Percentiles rank a stretch among this genome's conserved stretches.
phyloP scores from a whole-genome alignment of 2,888 invertebrate species.

The Tubulanus polymorphus region DNA sequence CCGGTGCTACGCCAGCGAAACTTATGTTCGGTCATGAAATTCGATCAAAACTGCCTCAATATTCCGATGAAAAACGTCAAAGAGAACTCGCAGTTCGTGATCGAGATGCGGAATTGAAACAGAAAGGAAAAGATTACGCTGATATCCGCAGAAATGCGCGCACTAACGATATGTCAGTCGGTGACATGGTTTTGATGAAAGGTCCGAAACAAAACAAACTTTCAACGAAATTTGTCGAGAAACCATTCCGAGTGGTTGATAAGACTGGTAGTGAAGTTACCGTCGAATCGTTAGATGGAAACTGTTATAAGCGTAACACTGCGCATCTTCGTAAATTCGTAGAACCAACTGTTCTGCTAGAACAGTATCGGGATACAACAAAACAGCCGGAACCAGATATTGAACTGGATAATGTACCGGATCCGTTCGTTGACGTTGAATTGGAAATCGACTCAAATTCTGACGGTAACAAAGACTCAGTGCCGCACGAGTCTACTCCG shows the following conservation, averaged over 20 bases:
- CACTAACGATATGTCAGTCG: slow-evolving; percentile 8
- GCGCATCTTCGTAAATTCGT: not conserved
- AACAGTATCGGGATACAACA: not conserved
- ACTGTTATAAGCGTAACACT: not conserved
- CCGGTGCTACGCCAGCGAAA: slow-evolving; percentile 14
- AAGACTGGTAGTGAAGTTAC: not conserved
- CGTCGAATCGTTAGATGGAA: not conserved
- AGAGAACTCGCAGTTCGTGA: not conserved
- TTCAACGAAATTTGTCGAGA: slow-evolving; percentile 7
- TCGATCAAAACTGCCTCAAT: slow-evolving; percentile 3
- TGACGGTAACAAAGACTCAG: too few species aligned
- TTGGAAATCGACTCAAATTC: too few species aligned
- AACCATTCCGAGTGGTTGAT: slow-evolving; percentile 1
- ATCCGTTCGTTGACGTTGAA: too few species aligned
- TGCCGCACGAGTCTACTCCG: too few species aligned
- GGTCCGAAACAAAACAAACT: slow-evolving; percentile 8
- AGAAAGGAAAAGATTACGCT: slow-evolving; percentile 7
- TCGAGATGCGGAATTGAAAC: slow-evolving; percentile 1
- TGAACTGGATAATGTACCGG: not conserved
- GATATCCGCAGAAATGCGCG: not conserved
- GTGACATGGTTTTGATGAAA: slow-evolving; percentile 12
- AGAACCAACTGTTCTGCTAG: not conserved
- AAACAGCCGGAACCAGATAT: not conserved
- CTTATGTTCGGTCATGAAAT: slow-evolving; percentile 3
- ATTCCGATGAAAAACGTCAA: not conserved